phyloP scores from a whole-genome alignment of 1,140 invertebrate genomes.

The Formica selysi region DNA sequence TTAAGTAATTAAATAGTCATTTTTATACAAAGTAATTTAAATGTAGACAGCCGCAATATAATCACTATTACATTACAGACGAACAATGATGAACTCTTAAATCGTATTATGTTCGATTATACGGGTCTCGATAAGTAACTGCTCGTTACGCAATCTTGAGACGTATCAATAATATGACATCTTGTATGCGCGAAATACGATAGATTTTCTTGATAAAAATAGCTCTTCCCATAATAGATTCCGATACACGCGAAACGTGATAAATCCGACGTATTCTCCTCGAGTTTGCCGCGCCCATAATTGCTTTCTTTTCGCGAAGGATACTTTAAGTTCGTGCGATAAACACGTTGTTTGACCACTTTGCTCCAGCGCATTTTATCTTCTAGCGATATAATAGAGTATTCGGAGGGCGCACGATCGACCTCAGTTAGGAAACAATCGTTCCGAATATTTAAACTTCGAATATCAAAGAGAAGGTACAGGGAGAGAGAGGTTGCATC shows the following conservation, averaged over 20 bases:
- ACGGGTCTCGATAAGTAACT: constrained; percentile 24
- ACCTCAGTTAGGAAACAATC: constrained; percentile 11
- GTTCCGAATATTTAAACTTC: constrained; percentile 22
- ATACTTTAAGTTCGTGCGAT: neutral
- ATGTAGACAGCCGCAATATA: neutral
- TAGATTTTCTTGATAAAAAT: constrained; percentile 14
- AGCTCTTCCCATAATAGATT: constrained; percentile 35
- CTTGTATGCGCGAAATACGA: neutral
- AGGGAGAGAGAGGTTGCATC: neutral
- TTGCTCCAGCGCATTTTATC: constrained; percentile 15
- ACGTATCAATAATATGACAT: constrained; percentile 16
- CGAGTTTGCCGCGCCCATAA: constrained; percentile 22
- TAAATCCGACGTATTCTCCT: constrained; percentile 11
- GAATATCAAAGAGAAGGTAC: neutral
- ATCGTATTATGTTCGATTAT: constrained; percentile 29
- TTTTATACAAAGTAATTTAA: constrained; percentile 2
- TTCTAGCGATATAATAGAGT: neutral
- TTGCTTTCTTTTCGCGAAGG: neutral
- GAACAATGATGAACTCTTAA: neutral
- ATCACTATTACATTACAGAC: neutral
- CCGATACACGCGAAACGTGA: constrained; percentile 2
- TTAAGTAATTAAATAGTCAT: neutral
- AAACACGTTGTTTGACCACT: neutral
- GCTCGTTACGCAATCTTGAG: constrained; percentile 30
- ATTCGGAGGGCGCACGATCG: constrained; percentile 1